Evolutionary conservation across 2,113 vertebrate species (phyloP), one percentile per base, ranked within the genome.

Genomic region (Pseudorectes ferrugineus): DNA sequence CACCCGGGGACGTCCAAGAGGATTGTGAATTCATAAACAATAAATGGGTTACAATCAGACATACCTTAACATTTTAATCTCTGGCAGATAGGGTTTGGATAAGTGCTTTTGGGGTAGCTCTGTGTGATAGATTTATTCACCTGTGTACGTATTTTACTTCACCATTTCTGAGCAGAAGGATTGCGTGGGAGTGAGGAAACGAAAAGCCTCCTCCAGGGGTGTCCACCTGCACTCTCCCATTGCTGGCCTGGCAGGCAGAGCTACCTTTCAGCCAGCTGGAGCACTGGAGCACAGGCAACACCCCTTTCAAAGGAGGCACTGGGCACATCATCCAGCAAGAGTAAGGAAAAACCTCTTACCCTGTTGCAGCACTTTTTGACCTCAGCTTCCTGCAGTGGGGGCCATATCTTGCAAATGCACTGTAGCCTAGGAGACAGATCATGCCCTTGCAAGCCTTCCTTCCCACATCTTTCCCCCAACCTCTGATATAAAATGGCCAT

Each of bases 11-110:
- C 16, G 61, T 80, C 61, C 22, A 12, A 28, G 46, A 93, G 68
- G 86, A 72, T 51, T 68, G 14, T 73, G 65, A 95, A 95, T 92
- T 96, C 90, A 93, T 91, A 81, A 95, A 94, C 89, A 95, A 95
- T 84, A 90, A 96, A 92, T 55, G 85, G 38, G 25, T 90, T 75
- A 62, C 35, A 80, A 55, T 92, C 83, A 86, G n/a, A 28, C 40
- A 17, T 40, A 88, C 65, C 54, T 76, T 16, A 49, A 85, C 20
- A 6, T 84, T 90, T 75, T 92, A n/a, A 70, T 62, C 45, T 90
- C 75, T 76, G n/a, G 76, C 6, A 95, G 90, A 93, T 3, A 89
- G 36, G 28, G 46, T 74, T 75, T 38, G 38, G 49, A 26, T 48
- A 90, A 77, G 12, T 66, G 42, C 20, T 62, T 92, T 86, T 65